Conservation (phyloP, 2,888 invertebrate species). For the Pecten maximus region DNA sequence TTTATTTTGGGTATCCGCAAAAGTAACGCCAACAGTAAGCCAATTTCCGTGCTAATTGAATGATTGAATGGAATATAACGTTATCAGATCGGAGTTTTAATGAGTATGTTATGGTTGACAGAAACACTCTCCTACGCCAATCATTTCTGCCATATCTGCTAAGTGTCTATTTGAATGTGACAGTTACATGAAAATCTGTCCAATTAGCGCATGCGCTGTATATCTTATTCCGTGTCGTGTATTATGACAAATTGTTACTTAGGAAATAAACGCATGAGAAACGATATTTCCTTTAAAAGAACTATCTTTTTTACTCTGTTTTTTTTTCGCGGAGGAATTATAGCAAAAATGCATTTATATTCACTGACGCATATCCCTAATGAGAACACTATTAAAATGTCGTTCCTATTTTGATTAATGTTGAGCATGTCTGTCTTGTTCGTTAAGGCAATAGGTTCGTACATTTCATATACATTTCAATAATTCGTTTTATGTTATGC, state of each 20-base stretch:
- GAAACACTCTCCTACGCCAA: slow-evolving; percentile 11
- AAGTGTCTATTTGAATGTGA: slow-evolving; percentile 20
- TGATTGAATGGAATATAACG: background rate
- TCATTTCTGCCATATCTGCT: slow-evolving; percentile 29
- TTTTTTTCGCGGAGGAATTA: background rate
- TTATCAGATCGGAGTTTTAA: slow-evolving; percentile 15
- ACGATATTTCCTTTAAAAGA: background rate
- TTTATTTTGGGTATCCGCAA: no score
- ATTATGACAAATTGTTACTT: slow-evolving; percentile 13
- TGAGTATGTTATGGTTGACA: slow-evolving; percentile 11
- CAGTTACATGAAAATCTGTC: slow-evolving; percentile 29
- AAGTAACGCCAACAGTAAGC: background rate
- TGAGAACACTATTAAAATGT: background rate
- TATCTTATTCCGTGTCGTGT: slow-evolving; percentile 18
- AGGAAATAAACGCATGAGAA: background rate
- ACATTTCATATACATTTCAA: no score
- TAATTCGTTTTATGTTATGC: no score
- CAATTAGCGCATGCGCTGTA: slow-evolving; percentile 25
- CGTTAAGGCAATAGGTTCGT: no score
- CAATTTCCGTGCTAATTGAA: background rate
- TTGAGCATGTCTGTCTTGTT: background rate
- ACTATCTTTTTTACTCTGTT: background rate
- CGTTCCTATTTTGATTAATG: background rate
- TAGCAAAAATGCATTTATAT: background rate
- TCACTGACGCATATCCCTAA: background rate